phyloP scores from a whole-genome alignment of 2,113 vertebrate species.

The Tetrao urogallus region DNA sequence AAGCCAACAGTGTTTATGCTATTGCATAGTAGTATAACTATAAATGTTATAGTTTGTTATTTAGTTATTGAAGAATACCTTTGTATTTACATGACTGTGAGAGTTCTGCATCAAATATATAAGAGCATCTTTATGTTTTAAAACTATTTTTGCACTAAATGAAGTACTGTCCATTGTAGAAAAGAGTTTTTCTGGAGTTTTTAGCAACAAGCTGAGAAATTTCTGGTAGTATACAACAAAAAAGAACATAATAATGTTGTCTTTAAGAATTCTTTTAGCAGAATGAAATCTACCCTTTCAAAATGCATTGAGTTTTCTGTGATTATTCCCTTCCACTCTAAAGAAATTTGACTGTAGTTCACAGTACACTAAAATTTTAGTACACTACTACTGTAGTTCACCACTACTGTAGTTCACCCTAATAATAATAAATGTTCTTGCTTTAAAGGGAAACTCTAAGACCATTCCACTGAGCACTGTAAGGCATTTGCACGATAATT shows the following conservation, averaged over 20 bases:
- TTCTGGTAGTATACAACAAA: not conserved
- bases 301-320: not conserved
- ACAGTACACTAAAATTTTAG: too few relatives aligned
- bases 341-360: not conserved
- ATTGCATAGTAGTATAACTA: not conserved
- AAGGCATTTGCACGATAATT: not conserved
- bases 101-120: not conserved
- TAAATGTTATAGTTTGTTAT: not conserved
- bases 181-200: not conserved
- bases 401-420: not conserved
- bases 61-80: not conserved
- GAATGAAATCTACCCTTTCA: not conserved
- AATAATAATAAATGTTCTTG: not conserved
- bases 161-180: not conserved
- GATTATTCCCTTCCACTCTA: not conserved
- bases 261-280: not conserved
- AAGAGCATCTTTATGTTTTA: not conserved
- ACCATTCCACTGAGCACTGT: not conserved
- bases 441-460: not conserved
- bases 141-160: accelerated
- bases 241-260: not conserved
- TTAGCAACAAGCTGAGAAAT: not conserved
- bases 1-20: not conserved
- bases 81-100: not conserved
- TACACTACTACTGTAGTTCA: not conserved